These are phyloP conservation scores for Eilema sororculum DNA, from an alignment of 2,888 invertebrate species.

Conservation along the genomic window DNA sequence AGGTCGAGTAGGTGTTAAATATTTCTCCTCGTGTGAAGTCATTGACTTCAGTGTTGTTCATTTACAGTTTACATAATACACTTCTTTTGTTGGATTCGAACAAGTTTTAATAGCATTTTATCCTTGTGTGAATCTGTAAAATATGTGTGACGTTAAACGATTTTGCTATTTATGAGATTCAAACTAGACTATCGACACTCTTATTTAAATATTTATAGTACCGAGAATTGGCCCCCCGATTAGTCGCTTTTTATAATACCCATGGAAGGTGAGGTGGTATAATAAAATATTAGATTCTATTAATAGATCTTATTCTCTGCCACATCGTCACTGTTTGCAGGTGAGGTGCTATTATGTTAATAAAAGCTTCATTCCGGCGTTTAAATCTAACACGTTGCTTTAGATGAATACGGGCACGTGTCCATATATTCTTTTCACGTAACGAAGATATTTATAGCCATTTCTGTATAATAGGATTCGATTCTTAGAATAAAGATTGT, in stretches of 20 bases:
- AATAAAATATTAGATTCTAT: neutral
- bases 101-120: too few species aligned
- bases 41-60: too few species aligned
- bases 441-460: too few species aligned
- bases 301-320: neutral
- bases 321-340: neutral
- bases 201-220: neutral
- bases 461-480: too few species aligned
- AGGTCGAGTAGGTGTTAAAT: too few species aligned
- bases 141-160: neutral
- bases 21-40: too few species aligned
- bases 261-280: neutral
- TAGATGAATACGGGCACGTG: too few species aligned
- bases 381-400: neutral
- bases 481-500: too few species aligned
- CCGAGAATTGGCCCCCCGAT: neutral
- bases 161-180: neutral
- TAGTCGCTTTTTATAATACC: slow-evolving; percentile 3
- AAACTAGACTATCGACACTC: neutral
- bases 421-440: too few species aligned
- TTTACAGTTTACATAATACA: too few species aligned
- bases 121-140: too few species aligned
- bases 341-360: neutral
- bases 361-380: neutral
- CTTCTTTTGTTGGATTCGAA: too few species aligned